A percentile compares a stretch with the other conserved stretches of the same genome.
phyloP scores from a whole-genome alignment of 2,888 invertebrate species.

The Stenodera caucasica region DNA sequence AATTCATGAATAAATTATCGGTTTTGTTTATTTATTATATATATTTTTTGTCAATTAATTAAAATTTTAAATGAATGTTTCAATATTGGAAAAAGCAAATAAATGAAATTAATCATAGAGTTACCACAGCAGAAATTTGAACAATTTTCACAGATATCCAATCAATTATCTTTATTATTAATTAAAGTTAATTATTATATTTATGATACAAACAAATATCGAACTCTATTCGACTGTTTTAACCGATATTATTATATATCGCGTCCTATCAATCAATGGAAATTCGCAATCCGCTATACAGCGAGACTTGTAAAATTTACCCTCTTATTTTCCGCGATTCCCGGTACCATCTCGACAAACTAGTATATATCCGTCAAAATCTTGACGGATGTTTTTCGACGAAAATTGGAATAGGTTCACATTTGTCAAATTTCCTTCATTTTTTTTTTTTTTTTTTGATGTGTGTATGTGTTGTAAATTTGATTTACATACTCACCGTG shows the following conservation, averaged over 20 bases:
- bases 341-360: too few relatives aligned
- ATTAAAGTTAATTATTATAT: not conserved
- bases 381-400: conserved; percentile 14
- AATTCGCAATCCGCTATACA: too few relatives aligned
- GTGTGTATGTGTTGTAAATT: conserved; percentile 2
- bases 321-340: not conserved
- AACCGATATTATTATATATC: too few relatives aligned
- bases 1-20: not conserved
- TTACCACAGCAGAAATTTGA: not conserved
- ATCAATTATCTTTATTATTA: not conserved
- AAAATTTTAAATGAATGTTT: too few relatives aligned
- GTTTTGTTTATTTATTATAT: not conserved
- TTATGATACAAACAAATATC: not conserved
- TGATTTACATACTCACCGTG: conserved; percentile 62
- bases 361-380: conserved; percentile 23
- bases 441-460: not conserved
- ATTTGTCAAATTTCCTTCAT: not conserved
- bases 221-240: too few relatives aligned
- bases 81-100: too few relatives aligned
- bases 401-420: conserved; percentile 25
- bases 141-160: not conserved
- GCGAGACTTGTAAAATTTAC: not conserved
- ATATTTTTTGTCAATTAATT: too few relatives aligned
- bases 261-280: too few relatives aligned
- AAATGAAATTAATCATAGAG: not conserved